Percentiles rank a stretch among this genome's conserved stretches.
These are phyloP conservation scores for Apis laboriosa DNA, from an alignment of 1,140 invertebrate species.

Conservation along the genomic window DNA sequence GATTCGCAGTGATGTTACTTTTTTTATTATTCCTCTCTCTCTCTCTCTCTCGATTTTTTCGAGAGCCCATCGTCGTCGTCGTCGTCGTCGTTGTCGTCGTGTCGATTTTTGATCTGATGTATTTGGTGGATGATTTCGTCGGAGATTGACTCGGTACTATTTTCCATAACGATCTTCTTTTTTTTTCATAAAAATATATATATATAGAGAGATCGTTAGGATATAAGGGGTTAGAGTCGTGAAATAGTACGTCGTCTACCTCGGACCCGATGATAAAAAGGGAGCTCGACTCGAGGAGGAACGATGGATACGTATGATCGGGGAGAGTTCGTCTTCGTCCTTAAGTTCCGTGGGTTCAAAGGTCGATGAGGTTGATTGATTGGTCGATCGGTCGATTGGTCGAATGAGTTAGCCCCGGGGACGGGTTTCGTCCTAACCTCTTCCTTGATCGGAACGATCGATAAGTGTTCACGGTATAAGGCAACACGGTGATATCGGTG, in stretches of 20 bases:
- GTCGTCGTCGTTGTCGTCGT: conserved; percentile 49
- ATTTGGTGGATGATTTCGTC: conserved; percentile 41
- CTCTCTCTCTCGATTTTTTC: neutral
- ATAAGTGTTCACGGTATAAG: conserved; percentile 42
- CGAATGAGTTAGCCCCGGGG: conserved; percentile 45
- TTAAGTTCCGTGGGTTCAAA: conserved; percentile 31
- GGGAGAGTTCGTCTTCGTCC: conserved; percentile 39
- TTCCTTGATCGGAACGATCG: conserved; percentile 41
- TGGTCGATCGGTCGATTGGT: conserved; percentile 60
- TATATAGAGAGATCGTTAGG: no score
- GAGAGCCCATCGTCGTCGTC: conserved; percentile 53
- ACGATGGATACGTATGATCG: conserved; percentile 46
- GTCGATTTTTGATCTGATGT: conserved; percentile 61
- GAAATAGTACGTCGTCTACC: conserved; percentile 52
- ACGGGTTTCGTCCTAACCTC: conserved; percentile 36
- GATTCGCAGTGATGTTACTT: conserved; percentile 5
- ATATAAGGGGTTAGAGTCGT: no score
- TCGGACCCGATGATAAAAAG: conserved; percentile 30
- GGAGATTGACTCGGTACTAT: conserved; percentile 21
- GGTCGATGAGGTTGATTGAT: conserved; percentile 42
- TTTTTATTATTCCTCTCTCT: neutral
- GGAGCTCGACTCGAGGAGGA: neutral
- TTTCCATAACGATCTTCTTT: neutral
- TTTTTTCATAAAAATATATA: no score
- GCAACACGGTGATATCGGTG: conserved; percentile 53